phyloP scores from a whole-genome alignment of 2,888 invertebrate genomes.

The Eurois occulta region DNA sequence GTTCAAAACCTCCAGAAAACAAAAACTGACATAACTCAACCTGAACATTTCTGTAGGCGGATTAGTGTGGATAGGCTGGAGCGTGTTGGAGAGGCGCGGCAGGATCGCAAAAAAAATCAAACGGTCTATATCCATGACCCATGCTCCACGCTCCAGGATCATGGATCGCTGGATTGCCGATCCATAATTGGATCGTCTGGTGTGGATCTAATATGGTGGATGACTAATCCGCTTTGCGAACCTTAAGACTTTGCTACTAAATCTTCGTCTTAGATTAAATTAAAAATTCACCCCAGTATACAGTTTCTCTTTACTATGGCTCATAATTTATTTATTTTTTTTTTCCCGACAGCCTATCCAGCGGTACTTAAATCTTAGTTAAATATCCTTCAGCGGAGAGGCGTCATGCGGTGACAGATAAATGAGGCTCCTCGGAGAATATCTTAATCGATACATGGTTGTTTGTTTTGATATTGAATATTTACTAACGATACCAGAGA shows the following conservation, averaged over 20 bases:
- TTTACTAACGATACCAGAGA: constrained; percentile 13
- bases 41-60: neutral
- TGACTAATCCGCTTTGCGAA: constrained; percentile 15
- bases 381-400: constrained; percentile 41
- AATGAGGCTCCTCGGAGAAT: constrained; percentile 52
- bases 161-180: too few relatives aligned
- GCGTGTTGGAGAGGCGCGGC: too few relatives aligned
- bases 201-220: too few relatives aligned
- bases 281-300: constrained; percentile 48
- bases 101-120: too few relatives aligned
- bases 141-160: too few relatives aligned
- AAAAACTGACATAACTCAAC: constrained; percentile 8
- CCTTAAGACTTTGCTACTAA: neutral
- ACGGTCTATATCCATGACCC: too few relatives aligned
- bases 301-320: constrained; percentile 24
- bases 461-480: constrained; percentile 34
- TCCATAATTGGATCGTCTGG: too few relatives aligned
- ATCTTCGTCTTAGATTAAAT: constrained; percentile 38
- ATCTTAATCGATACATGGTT: constrained; percentile 48
- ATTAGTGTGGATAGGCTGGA: too few relatives aligned
- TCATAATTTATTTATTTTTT: constrained; percentile 55
- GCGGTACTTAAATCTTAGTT: constrained; percentile 39
- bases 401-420: constrained; percentile 59
- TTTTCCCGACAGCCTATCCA: constrained; percentile 40
- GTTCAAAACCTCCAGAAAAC: neutral